Base-by-base conservation (phyloP, 2,113 vertebrate genomes). In the Nanorana parkeri region DNA sequence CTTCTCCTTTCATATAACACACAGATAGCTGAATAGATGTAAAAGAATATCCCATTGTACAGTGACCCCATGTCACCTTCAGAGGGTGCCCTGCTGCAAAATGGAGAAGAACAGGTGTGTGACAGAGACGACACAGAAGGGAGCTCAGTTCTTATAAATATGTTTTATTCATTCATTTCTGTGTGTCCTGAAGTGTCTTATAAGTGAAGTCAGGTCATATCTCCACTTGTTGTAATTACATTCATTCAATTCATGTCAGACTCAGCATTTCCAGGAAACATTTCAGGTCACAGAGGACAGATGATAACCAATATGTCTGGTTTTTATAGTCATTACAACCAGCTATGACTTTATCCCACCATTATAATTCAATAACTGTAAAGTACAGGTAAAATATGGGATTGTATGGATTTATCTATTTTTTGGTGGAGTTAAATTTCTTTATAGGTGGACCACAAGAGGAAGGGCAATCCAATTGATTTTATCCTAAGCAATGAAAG, bases 171-270 rank as follows among this genome's bases (percentile, higher is more conserved):
- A 69, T 52, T 52, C 16, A 0, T 23, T 29, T 23, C 4, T 17
- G 68, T 20, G 16, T 52, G 69, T 73, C 69, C 52, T 29, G 17
- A 15, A 20, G 26, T 36, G 69, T 56, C 69, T 56, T 17, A 26
- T n/a, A 52, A 56, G 69, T 29, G 52, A 73, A 73, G 51, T 56
- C 26, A 73, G 69, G 69, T 73, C 69, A 73, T 26, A 73, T 56
- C 69, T 56, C 24, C 54, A 19, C 26, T 73, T 2, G 24, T 23
- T 17, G 10, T 56, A 73, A 73, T 73, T 17, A n/a, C 69, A 73
- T 73, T 56, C 52, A 54, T 26, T 56, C 69, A 73, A 29, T 73
- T 56, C 69, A 58, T 73, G 69, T 73, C 51, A 73, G 32, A 36
- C 32, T 36, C 5, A 36, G 19, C 17, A 23, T 23, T 29, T 17